Evolutionary conservation across 30 jellyfish, hydroid and myxozoan species (phyloP).

Genomic region (Aurelia aurita): DNA sequence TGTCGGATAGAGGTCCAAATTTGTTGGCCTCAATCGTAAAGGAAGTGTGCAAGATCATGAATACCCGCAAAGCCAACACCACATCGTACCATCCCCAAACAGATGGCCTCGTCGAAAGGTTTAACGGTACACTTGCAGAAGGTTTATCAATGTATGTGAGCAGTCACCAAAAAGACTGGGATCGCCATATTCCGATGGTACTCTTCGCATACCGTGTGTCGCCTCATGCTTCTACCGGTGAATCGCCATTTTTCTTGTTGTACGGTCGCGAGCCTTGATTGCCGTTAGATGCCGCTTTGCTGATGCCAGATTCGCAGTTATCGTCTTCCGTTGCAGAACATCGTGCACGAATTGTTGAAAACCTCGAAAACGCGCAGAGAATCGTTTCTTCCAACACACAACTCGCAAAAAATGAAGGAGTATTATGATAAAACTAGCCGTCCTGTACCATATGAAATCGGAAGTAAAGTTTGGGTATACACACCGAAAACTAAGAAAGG

Average conservation of each 20-base stretch:
- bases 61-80: no score
- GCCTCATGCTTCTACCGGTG: constrained; percentile 36
- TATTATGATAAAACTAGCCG: constrained; percentile 34
- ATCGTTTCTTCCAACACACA: constrained; percentile 10
- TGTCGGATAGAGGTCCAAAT: no score
- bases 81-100: no score
- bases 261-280: constrained; percentile 43
- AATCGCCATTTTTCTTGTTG: constrained; percentile 47
- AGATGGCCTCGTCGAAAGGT: no score
- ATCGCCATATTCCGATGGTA: no score
- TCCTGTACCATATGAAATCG: neutral
- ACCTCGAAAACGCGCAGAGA: constrained; percentile 1
- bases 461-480: no score
- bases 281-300: constrained; percentile 23
- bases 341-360: constrained; percentile 23
- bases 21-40: no score
- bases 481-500: no score
- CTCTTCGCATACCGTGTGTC: constrained; percentile 48
- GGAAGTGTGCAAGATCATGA: no score
- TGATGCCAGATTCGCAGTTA: constrained; percentile 8
- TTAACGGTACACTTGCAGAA: no score
- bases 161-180: no score
- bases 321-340: constrained; percentile 33
- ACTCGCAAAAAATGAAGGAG: constrained; percentile 35
- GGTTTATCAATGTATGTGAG: no score